Evolutionary conservation across 2,113 vertebrate genomes (phyloP), one percentile per base, ranked within the genome.

Genomic region (Tretioscincus oriximinensis): DNA sequence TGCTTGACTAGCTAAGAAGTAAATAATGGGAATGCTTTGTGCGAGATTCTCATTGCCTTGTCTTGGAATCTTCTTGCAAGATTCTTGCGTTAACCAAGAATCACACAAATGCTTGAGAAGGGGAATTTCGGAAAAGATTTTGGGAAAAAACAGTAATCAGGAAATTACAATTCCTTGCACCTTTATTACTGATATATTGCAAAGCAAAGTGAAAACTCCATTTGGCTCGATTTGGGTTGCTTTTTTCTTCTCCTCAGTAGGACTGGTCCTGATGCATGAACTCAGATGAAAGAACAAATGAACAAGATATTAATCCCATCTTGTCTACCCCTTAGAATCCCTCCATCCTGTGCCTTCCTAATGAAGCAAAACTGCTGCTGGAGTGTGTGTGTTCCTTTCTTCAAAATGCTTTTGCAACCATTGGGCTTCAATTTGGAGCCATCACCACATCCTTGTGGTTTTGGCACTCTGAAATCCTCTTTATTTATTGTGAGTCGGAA

Each of bases 361-460:
- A 73, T 26, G 67, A 41, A 22, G 14, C 78, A 78, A 79, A 26
- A 58, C 26, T 71, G 65, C 47, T 81, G 35, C 61, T 83, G 68
- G 29, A 78, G 6, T 31, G 49, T n/a, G 60, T 72, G 61, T 29
- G 47, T 86, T 54, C 16, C 54, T 77, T 82, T 28, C 21, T 60
- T 60, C 28, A 4, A 14, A 76, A 10, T 10, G 79, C 60, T 74
- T 77, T 77, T 67, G 73, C 28, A 81, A 5, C 77, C 41, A 11
- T 51, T 77, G 63, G 47, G 79, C 76, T 86, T 85, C 77, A 68
- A 73, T 81, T 69, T 66, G 76, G 35, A 88, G 74, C 78, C 80
- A 87, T 73, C 65, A 63, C 64, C 63, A 69, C 83, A 72, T 79
- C 83, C 73, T 77, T 0, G 0, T 73, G 77, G 73, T 74, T 85